These are phyloP conservation scores for Stomatorhinus ivindoensis DNA, from an alignment of 2,113 vertebrate genomes.

Conservation along the genomic window DNA sequence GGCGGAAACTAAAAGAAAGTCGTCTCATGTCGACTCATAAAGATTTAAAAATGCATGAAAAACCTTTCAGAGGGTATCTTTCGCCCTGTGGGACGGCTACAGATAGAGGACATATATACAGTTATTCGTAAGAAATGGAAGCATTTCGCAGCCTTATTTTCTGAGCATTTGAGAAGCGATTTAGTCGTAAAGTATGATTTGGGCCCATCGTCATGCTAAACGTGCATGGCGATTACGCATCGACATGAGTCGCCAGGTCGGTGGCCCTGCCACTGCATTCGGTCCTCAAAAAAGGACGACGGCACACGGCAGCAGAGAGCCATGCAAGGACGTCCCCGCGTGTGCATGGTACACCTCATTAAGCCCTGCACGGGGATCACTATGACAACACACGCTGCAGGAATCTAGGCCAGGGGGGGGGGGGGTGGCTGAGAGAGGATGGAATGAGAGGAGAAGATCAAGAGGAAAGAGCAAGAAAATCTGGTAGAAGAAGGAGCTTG, in stretches of 20 bases:
- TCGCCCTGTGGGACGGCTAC: neutral
- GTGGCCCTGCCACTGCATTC: neutral
- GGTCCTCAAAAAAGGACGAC: neutral
- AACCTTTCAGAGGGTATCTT: neutral
- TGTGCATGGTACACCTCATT: conserved; percentile 52
- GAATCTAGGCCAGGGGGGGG: conserved; percentile 3
- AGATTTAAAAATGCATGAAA: neutral
- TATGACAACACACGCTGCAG: conserved; percentile 62
- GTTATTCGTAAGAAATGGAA: neutral
- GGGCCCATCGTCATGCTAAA: neutral
- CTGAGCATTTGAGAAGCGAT: neutral
- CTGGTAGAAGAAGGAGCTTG: conserved; percentile 20
- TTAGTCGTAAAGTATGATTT: neutral
- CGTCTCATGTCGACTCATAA: neutral
- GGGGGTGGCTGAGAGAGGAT: neutral
- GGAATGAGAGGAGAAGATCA: neutral
- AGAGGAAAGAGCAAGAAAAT: neutral
- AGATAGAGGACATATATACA: neutral
- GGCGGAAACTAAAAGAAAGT: conserved; percentile 12
- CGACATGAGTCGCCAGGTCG: neutral
- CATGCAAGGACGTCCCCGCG: neutral
- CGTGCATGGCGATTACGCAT: neutral
- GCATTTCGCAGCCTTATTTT: neutral
- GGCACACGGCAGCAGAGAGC: neutral
- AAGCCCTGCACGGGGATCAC: conserved; percentile 57